These are phyloP conservation scores for Belgica antarctica DNA, from an alignment of 2,888 invertebrate species.

Conservation along the genomic window DNA sequence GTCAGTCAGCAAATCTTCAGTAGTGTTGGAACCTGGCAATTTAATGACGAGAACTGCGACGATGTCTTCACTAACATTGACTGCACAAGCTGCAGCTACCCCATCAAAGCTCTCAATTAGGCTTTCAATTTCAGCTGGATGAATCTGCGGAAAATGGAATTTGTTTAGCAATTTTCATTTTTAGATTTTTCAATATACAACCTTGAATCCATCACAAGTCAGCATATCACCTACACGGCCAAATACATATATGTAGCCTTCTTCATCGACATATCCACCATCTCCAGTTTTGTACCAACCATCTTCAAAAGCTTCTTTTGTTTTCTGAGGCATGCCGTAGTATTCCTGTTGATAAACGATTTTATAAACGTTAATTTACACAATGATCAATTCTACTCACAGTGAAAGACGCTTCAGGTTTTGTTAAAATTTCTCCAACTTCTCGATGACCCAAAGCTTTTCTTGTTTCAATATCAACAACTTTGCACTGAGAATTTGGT, in stretches of 20 bases:
- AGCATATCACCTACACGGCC: neutral
- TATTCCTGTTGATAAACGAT: neutral
- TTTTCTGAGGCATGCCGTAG: neutral
- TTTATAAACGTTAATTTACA: too few species aligned
- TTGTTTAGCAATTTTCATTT: neutral
- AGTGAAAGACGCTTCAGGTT: neutral
- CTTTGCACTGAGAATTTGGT: neutral
- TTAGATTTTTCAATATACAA: too few species aligned
- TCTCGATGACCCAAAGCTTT: neutral
- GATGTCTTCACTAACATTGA: neutral
- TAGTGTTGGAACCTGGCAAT: neutral
- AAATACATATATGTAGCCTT: neutral
- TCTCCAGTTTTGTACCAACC: neutral
- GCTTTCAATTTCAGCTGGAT: neutral
- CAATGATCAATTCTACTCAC: neutral
- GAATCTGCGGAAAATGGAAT: neutral
- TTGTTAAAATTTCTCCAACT: neutral
- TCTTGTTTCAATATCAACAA: neutral
- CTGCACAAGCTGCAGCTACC: neutral
- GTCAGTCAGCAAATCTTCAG: neutral
- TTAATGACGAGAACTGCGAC: neutral
- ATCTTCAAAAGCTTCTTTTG: neutral
- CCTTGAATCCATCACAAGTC: neutral
- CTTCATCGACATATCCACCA: neutral
- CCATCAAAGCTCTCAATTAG: neutral